Conservation (phyloP, 2,888 invertebrate species). For the Habroteleia sp. region DNA sequence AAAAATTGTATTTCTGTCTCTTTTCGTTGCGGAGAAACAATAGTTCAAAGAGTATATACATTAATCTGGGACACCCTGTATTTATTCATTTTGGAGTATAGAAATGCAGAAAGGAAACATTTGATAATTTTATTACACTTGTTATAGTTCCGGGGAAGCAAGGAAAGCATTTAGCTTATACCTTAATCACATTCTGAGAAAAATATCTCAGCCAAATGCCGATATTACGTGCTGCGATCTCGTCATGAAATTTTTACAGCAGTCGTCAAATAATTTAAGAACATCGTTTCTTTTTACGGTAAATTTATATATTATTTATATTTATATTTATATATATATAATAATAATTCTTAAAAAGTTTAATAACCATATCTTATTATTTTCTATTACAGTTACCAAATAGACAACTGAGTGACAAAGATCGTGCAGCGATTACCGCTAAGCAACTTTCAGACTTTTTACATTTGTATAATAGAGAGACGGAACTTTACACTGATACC, state of each 20-base stretch:
- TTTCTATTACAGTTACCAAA: slow-evolving; percentile 86
- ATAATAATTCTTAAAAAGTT: no score
- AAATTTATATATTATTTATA: slow-evolving; percentile 24
- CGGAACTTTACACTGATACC: slow-evolving; percentile 88
- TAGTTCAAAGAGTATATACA: no score
- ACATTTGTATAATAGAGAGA: slow-evolving; percentile 91
- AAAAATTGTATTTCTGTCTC: no score
- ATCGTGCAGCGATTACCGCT: slow-evolving; percentile 91
- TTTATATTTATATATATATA: neutral
- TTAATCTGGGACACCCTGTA: no score
- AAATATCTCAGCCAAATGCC: slow-evolving; percentile 83
- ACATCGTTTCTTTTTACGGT: slow-evolving; percentile 86
- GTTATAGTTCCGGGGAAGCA: slow-evolving; percentile 84
- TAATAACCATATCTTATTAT: no score
- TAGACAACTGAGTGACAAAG: slow-evolving; percentile 88
- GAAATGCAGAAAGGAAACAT: no score
- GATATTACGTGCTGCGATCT: slow-evolving; percentile 83
- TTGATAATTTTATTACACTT: no score
- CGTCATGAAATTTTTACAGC: slow-evolving; percentile 88
- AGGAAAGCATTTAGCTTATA: slow-evolving; percentile 90
- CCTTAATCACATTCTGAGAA: slow-evolving; percentile 87
- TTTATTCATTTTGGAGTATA: no score
- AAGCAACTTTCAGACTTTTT: slow-evolving; percentile 92
- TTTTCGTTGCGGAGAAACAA: no score
- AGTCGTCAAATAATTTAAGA: slow-evolving; percentile 87